Evolutionary conservation across 2,113 vertebrate genomes (phyloP), one percentile per base, ranked within the genome.

Genomic region (Corythaixoides concolor): DNA sequence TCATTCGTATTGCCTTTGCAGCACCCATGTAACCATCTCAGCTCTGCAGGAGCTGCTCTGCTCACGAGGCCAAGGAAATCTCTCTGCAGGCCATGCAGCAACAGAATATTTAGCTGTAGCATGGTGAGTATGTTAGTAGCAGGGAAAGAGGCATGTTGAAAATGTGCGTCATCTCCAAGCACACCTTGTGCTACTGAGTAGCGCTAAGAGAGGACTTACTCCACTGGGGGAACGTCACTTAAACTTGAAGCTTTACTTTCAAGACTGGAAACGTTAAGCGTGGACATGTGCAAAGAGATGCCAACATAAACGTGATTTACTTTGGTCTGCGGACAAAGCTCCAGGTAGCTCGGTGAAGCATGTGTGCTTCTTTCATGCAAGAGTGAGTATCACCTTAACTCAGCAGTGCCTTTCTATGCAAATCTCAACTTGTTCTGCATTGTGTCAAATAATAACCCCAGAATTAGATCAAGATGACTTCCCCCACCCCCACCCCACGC

Each of bases 381-480:
- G 27, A 74, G 85, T 39, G 88, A 88, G 3, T 47, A 87, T 84
- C 80, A 85, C 90, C 90, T 76, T 85, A 85, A 73, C 70, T 84
- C 94, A 59, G 80, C 73, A 73, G 75, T 28, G 63, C 72, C 50
- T 72, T 90, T 50, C 90, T n/a, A 8, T 92, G 94, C 94, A 95
- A 82, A 95, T 92, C 69, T 47, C 47, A 2, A 53, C 35, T 73
- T 47, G 86, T 39, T 90, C 84, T 89, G 78, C 81, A 23, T 35
- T 80, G 81, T 93, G 74, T 84, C 66, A 88, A 47, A 85, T 67
- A 87, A 78, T 69, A 49, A 76, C 70, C 91, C 77, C 74, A 67
- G 58, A 96, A 89, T 94, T 94, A 95, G 91, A 79, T 82, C 37
- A 89, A 83, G 62, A 85, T 43, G 32, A 37, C 37, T 59, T 81